A percentile compares a stretch with the other conserved stretches of the same genome.
phyloP scores from a whole-genome alignment of 2,888 invertebrate species.

The Pristionchus arcanus region DNA sequence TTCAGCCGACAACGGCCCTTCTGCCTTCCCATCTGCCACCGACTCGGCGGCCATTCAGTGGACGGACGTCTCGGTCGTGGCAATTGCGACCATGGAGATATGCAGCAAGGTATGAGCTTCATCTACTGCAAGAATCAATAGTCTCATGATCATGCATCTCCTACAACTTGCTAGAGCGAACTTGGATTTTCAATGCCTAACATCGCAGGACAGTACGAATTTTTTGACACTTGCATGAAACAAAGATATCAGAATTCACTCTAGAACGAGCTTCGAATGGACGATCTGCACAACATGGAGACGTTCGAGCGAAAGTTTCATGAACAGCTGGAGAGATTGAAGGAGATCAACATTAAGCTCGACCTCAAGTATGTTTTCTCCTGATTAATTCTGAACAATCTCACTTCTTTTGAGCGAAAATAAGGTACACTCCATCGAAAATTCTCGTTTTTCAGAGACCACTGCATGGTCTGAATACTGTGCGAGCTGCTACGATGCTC shows the following conservation, averaged over 20 bases:
- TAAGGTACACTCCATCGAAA: no score
- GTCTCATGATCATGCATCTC: no score
- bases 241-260: no score
- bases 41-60: constrained; percentile 56
- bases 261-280: constrained; percentile 56
- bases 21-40: neutral
- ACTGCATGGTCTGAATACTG: no score
- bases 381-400: neutral
- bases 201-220: no score
- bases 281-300: constrained; percentile 62
- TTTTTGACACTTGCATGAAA: no score
- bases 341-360: constrained; percentile 72
- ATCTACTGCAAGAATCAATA: no score
- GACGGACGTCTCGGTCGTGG: constrained; percentile 65
- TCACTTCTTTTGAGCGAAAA: neutral
- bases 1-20: constrained; percentile 18
- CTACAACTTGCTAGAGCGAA: no score
- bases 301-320: constrained; percentile 69
- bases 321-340: constrained; percentile 70
- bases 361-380: neutral
- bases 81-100: constrained; percentile 67
- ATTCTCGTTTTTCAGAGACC: no score
- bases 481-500: no score
- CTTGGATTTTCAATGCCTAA: no score
- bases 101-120: constrained; percentile 42